phyloP scores from a whole-genome alignment of 2,888 invertebrate genomes.

The Venustoraphidia nigricollis region DNA sequence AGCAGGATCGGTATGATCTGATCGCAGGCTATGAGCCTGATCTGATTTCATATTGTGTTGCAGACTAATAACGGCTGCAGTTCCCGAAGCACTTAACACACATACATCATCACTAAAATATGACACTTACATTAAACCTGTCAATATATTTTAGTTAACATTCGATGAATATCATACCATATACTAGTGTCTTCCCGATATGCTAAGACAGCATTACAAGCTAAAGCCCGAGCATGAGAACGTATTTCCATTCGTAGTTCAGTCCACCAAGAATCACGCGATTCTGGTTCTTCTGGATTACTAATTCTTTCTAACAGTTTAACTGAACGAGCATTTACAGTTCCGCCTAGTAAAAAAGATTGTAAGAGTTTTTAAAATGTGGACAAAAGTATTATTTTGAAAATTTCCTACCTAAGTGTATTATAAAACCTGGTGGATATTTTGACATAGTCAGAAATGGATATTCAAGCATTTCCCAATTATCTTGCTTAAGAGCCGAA shows the following conservation, averaged over 20 bases:
- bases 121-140: not conserved
- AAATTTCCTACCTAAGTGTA: slow-evolving; percentile 60
- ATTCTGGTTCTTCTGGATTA: slow-evolving; percentile 78
- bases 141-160: not conserved
- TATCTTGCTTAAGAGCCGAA: slow-evolving; percentile 56
- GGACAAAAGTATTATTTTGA: not conserved
- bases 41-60: slow-evolving; percentile 24
- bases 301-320: slow-evolving; percentile 69
- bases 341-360: slow-evolving; percentile 39
- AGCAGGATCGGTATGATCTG: not conserved
- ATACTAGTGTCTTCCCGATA: slow-evolving; percentile 88
- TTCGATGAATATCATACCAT: slow-evolving; percentile 41
- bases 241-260: slow-evolving; percentile 90
- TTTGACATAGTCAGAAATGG: slow-evolving; percentile 88
- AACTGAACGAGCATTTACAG: slow-evolving; percentile 70
- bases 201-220: slow-evolving; percentile 88
- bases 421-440: slow-evolving; percentile 77
- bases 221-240: slow-evolving; percentile 80
- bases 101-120: slow-evolving; percentile 77
- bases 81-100: slow-evolving; percentile 83
- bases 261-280: slow-evolving; percentile 93
- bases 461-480: slow-evolving; percentile 83
- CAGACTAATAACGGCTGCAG: slow-evolving; percentile 71
- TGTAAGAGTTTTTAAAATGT: slow-evolving; percentile 3
- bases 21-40: slow-evolving; percentile 16